Conservation (phyloP, 1,140 invertebrate genomes). For the Euwallacea similis region DNA sequence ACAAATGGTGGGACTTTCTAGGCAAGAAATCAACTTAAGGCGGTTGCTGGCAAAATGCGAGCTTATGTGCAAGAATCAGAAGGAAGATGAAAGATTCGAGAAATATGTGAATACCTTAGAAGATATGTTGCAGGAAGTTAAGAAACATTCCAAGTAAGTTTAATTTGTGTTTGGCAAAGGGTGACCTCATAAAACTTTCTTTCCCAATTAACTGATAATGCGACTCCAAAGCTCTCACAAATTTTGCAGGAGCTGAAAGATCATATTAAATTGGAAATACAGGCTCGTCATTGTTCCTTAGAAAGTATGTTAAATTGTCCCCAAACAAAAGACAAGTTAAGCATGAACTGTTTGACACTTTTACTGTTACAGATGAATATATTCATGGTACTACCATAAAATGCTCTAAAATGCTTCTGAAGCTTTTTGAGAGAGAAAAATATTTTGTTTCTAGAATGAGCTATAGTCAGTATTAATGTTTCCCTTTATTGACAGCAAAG, state of each 20-base stretch:
- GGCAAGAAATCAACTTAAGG: slow-evolving; percentile 72
- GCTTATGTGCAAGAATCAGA: slow-evolving; percentile 68
- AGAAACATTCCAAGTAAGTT: slow-evolving; percentile 63
- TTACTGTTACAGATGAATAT: neutral
- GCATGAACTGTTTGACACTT: neutral
- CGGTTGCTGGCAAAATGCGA: slow-evolving; percentile 71
- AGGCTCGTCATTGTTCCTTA: too few species aligned
- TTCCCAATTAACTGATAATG: too few species aligned
- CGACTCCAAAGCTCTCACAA: too few species aligned
- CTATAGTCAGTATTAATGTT: too few species aligned
- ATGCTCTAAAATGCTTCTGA: too few species aligned
- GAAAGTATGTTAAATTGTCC: too few species aligned
- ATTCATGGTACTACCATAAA: too few species aligned
- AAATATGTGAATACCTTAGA: slow-evolving; percentile 71
- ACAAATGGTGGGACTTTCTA: slow-evolving; percentile 54
- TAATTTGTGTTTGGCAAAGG: neutral
- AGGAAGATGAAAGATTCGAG: slow-evolving; percentile 69
- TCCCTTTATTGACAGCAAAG: too few species aligned
- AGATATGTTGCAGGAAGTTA: slow-evolving; percentile 68
- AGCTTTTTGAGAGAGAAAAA: too few species aligned
- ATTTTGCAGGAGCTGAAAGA: neutral
- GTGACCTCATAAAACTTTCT: neutral
- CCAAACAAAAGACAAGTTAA: too few species aligned
- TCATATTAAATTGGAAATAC: neutral
- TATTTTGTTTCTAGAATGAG: too few species aligned